A percentile compares a stretch with the other conserved stretches of the same genome.
Conservation (phyloP, 2,888 invertebrate species). For the Drosophila atripex region DNA sequence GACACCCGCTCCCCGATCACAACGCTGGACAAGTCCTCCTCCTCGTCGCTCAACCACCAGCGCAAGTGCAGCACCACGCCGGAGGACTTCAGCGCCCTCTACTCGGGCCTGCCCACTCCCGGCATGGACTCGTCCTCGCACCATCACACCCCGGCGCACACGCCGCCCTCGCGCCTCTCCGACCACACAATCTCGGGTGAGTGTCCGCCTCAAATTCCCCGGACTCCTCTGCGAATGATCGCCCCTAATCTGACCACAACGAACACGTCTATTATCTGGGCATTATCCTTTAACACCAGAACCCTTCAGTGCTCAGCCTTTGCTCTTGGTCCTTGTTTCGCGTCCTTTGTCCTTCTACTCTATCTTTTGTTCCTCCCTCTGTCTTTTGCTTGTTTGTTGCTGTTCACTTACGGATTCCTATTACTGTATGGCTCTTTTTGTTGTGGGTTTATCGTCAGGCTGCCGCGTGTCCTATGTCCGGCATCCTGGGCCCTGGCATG, state of each 20-base stretch:
- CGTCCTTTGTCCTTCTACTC: constrained; percentile 23
- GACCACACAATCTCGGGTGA: constrained; percentile 87
- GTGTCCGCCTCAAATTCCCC: constrained; percentile 27
- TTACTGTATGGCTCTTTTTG: constrained; percentile 29
- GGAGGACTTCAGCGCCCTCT: constrained; percentile 94
- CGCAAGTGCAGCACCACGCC: constrained; percentile 93
- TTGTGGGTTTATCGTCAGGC: constrained; percentile 30
- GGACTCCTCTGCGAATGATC: not conserved
- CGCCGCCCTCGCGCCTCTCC: constrained; percentile 87
- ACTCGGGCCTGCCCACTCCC: constrained; percentile 87
- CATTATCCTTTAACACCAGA: constrained; percentile 44
- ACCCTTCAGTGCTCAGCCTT: constrained; percentile 24
- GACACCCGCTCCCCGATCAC: constrained; percentile 85
- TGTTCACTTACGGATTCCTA: constrained; percentile 34
- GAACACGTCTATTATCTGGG: constrained; percentile 17
- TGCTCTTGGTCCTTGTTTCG: not conserved
- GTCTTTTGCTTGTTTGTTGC: constrained; percentile 29
- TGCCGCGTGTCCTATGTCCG: constrained; percentile 1
- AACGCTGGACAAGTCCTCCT: constrained; percentile 85
- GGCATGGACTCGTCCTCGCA: constrained; percentile 85
- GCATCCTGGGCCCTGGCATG: constrained; percentile 18
- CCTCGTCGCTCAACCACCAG: constrained; percentile 82
- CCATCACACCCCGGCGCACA: constrained; percentile 88
- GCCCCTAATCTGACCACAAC: constrained; percentile 28
- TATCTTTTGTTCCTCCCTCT: constrained; percentile 6